Evolutionary conservation across 2,888 invertebrate species (phyloP).

Genomic region (Tryphoninae sp.): DNA sequence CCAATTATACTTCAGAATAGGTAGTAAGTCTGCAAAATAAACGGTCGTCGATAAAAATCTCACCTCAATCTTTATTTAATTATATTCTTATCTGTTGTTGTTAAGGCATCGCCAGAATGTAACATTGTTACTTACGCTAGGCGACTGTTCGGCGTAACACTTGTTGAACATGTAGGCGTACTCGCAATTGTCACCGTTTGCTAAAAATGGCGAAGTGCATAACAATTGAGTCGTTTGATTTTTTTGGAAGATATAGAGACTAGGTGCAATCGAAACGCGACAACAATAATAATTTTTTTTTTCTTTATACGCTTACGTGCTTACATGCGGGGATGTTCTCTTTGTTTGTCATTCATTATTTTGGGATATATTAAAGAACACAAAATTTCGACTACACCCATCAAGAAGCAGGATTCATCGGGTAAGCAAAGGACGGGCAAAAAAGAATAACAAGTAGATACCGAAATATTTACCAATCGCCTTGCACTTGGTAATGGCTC

Average conservation of each 20-base stretch:
- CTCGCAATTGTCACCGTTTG: conserved; percentile 77
- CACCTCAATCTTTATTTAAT: not conserved
- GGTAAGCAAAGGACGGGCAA: conserved; percentile 24
- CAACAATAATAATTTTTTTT: not conserved
- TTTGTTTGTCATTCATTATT: not conserved
- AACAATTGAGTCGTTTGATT: conserved; percentile 10
- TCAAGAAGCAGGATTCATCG: conserved; percentile 14
- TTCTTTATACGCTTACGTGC: not conserved
- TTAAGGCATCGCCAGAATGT: not conserved
- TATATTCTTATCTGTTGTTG: not conserved
- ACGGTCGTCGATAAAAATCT: not conserved
- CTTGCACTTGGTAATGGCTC: conserved; percentile 76
- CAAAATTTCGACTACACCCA: conserved; percentile 51
- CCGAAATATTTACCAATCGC: conserved; percentile 76
- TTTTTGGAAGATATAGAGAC: conserved; percentile 2
- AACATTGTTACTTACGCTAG: conserved; percentile 70
- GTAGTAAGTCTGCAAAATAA: conserved; percentile 74
- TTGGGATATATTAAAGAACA: not conserved
- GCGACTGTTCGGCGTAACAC: conserved; percentile 76
- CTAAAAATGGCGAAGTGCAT: conserved; percentile 65
- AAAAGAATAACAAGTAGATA: conserved; percentile 68
- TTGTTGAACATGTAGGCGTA: conserved; percentile 79
- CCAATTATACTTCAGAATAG: conserved; percentile 69
- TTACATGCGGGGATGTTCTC: not conserved
- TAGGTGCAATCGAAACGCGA: conserved; percentile 29